Percentiles rank a stretch among this genome's conserved stretches.
Evolutionary conservation across 2,888 invertebrate genomes (phyloP).

Genomic region (Deilephila elpenor): DNA sequence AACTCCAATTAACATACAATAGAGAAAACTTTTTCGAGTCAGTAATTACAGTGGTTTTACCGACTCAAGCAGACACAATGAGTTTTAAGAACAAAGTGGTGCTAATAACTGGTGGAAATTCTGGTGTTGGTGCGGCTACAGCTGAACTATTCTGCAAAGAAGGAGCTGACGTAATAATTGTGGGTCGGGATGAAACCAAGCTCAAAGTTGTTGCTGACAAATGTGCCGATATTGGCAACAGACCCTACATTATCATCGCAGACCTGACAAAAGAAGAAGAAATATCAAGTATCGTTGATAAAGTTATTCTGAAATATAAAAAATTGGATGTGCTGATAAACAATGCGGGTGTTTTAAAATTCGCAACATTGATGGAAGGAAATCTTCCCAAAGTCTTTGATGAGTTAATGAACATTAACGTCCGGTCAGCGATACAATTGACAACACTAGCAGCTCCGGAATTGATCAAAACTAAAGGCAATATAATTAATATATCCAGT

Average conservation of each 20-base stretch:
- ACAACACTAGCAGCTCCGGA: slow-evolving; percentile 47
- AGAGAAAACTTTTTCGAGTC: neutral
- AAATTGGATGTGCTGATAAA: slow-evolving; percentile 55
- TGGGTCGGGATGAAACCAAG: slow-evolving; percentile 47
- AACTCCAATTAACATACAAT: slow-evolving; percentile 2
- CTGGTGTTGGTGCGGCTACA: slow-evolving; percentile 56
- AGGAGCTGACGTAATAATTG: slow-evolving; percentile 50
- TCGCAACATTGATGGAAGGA: slow-evolving; percentile 36
- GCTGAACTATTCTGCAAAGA: slow-evolving; percentile 50
- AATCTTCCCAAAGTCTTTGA: slow-evolving; percentile 44
- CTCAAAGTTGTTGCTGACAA: slow-evolving; percentile 39
- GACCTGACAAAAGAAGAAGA: slow-evolving; percentile 53
- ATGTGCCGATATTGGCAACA: slow-evolving; percentile 36
- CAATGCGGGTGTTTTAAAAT: slow-evolving; percentile 50
- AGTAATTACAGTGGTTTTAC: neutral
- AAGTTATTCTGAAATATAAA: slow-evolving; percentile 48
- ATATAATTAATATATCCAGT: slow-evolving; percentile 53
- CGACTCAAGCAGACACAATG: slow-evolving; percentile 28
- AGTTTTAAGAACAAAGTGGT: slow-evolving; percentile 46
- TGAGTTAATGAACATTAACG: slow-evolving; percentile 46
- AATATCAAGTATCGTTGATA: slow-evolving; percentile 42
- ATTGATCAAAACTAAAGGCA: slow-evolving; percentile 50
- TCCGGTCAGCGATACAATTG: slow-evolving; percentile 44
- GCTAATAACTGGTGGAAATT: slow-evolving; percentile 53
- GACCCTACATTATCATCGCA: slow-evolving; percentile 45